Evolutionary conservation across 2,888 invertebrate genomes (phyloP).

Genomic region (Acleris sparsana): DNA sequence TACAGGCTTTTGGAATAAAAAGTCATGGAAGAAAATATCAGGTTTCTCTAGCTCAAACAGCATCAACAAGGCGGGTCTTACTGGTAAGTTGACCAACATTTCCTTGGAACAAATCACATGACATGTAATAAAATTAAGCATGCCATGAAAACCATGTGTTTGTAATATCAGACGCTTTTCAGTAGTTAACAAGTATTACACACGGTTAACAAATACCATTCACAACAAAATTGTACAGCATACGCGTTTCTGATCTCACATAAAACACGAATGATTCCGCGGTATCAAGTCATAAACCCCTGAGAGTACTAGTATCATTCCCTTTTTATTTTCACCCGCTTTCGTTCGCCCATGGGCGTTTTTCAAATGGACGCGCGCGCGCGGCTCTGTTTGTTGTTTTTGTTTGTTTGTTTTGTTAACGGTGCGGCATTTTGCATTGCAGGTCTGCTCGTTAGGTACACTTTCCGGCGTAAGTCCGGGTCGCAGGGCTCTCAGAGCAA

Average conservation of each 20-base stretch:
- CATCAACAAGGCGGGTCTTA: conserved; percentile 86
- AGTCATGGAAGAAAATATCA: conserved; percentile 90
- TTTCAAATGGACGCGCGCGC: conserved; percentile 81
- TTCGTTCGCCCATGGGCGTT: conserved; percentile 78
- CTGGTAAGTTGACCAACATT: conserved; percentile 82
- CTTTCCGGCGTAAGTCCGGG: conserved; percentile 84
- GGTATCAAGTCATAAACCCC: conserved; percentile 71
- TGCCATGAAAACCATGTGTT: neutral
- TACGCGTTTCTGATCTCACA: conserved; percentile 63
- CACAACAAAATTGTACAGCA: conserved; percentile 53
- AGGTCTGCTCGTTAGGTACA: conserved; percentile 85
- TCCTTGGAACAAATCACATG: neutral
- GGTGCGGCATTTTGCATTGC: conserved; percentile 83
- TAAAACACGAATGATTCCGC: conserved; percentile 69
- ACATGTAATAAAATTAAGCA: neutral
- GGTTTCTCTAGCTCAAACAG: conserved; percentile 88
- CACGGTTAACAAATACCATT: conserved; percentile 52
- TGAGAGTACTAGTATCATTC: conserved; percentile 58
- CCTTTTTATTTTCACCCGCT: conserved; percentile 72
- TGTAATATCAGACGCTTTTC: neutral
- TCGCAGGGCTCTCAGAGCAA: conserved; percentile 81
- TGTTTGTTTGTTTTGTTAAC: conserved; percentile 79
- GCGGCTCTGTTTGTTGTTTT: conserved; percentile 69
- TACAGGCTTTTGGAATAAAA: conserved; percentile 88
- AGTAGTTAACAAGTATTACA: conserved; percentile 51